Percentiles rank a stretch among this genome's conserved stretches.
phyloP scores from a whole-genome alignment of 2,797 vertebrate genomes.

The Platalea minor region DNA sequence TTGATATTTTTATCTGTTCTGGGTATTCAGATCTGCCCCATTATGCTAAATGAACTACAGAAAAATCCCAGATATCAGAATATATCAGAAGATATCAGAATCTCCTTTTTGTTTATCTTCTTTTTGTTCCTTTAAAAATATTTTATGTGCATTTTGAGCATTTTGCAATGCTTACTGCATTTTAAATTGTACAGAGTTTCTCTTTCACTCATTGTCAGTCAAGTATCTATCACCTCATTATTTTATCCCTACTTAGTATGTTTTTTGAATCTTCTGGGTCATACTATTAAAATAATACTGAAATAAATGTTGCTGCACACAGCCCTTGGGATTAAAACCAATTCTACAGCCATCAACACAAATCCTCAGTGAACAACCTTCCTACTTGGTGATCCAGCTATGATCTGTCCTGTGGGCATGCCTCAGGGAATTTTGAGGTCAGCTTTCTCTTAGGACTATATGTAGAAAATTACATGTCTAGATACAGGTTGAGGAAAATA shows the following conservation, averaged over 20 bases:
- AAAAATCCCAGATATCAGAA: too few species aligned
- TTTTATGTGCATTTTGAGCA: background rate
- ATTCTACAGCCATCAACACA: background rate
- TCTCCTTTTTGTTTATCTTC: background rate
- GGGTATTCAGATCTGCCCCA: background rate
- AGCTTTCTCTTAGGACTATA: background rate
- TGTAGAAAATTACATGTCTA: background rate
- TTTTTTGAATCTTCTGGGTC: background rate
- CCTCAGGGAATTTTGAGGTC: constrained; percentile 33
- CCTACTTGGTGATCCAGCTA: background rate
- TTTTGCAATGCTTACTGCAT: background rate
- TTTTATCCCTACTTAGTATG: background rate
- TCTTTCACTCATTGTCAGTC: background rate
- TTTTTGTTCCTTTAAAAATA: background rate
- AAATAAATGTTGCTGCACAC: background rate
- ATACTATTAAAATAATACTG: constrained; percentile 2
- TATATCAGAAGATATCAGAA: too few species aligned
- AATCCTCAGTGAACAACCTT: background rate
- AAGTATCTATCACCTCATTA: background rate
- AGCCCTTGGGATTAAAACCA: background rate
- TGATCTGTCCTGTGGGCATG: background rate
- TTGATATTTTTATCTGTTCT: background rate
- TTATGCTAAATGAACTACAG: background rate
- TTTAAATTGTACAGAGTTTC: background rate
- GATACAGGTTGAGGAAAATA: background rate